Conservation (phyloP, 64 coral and sea anemone genomes). For the Montipora efflorescens region DNA sequence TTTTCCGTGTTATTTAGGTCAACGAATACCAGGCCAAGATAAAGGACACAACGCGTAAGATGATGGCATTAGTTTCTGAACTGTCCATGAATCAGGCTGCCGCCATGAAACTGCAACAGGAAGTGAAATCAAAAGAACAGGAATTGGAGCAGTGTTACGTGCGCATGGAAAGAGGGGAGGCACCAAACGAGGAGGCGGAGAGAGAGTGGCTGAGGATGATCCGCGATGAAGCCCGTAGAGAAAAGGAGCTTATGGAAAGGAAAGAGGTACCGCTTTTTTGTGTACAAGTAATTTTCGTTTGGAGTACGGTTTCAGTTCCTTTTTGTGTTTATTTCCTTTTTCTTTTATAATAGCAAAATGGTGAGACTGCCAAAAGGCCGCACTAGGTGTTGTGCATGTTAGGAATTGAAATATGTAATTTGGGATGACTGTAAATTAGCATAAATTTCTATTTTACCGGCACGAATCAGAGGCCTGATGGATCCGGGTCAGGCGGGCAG, state of each 20-base stretch:
- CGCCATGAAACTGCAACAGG: slow-evolving; percentile 96
- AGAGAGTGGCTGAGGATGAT: slow-evolving; percentile 93
- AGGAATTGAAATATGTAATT: too few relatives aligned
- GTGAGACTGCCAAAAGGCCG: too few relatives aligned
- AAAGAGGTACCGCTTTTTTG: slow-evolving; percentile 58
- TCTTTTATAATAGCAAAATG: too few relatives aligned
- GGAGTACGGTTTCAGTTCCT: background rate
- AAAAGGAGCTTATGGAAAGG: slow-evolving; percentile 64
- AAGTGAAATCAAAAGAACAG: slow-evolving; percentile 87
- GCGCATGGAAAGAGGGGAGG: slow-evolving; percentile 96
- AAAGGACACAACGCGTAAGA: slow-evolving; percentile 98
- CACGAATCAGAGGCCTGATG: too few relatives aligned
- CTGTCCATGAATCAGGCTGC: slow-evolving; percentile 97
- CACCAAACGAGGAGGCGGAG: slow-evolving; percentile 88
- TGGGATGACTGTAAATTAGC: too few relatives aligned
- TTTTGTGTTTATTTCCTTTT: background rate
- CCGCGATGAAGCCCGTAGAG: slow-evolving; percentile 80
- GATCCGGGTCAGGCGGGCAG: too few relatives aligned
- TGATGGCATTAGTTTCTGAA: slow-evolving; percentile 99
- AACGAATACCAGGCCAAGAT: slow-evolving; percentile 99
- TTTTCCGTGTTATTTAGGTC: slow-evolving; percentile 55
- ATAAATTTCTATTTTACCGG: too few relatives aligned
- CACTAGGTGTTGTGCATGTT: too few relatives aligned
- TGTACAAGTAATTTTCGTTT: background rate
- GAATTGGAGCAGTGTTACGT: slow-evolving; percentile 93